A percentile compares a stretch with the other conserved stretches of the same genome.
Evolutionary conservation across 2,113 vertebrate species (phyloP).

Genomic region (Thermophis baileyi): DNA sequence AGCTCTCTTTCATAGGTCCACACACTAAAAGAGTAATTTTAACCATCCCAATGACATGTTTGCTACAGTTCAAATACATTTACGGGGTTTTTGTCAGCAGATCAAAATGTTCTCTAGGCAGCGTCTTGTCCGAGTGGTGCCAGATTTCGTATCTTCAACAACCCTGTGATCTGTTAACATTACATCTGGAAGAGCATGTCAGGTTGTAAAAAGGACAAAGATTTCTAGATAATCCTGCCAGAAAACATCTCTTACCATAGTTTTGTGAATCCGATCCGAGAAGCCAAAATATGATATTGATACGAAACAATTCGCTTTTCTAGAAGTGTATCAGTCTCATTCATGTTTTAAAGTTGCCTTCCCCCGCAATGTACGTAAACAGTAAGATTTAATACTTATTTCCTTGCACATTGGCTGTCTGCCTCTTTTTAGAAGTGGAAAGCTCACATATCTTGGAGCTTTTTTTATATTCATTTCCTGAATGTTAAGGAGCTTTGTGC

Average conservation of each 20-base stretch:
- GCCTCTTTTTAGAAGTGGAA: slow-evolving; percentile 1
- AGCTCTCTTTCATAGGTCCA: too few species aligned
- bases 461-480: slow-evolving; percentile 24
- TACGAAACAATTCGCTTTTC: not conserved
- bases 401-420: not conserved
- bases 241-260: not conserved
- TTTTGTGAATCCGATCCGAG: not conserved
- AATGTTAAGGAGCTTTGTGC: slow-evolving; percentile 13
- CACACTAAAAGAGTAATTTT: too few species aligned
- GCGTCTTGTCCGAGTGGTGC: too few species aligned
- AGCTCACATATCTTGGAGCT: slow-evolving; percentile 5
- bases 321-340: not conserved
- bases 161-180: not conserved
- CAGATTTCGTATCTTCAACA: too few species aligned
- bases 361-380: not conserved
- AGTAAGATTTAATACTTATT: slow-evolving; percentile 3
- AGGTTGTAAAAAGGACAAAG: not conserved
- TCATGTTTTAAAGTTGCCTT: not conserved
- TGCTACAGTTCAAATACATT: too few species aligned
- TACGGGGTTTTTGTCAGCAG: too few species aligned
- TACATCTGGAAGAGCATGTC: not conserved
- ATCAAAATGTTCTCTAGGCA: too few species aligned
- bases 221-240: not conserved
- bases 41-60: too few species aligned
- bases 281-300: not conserved